Evolutionary conservation across 1,140 invertebrate genomes (phyloP).

Genomic region (Babylonia areolata): DNA sequence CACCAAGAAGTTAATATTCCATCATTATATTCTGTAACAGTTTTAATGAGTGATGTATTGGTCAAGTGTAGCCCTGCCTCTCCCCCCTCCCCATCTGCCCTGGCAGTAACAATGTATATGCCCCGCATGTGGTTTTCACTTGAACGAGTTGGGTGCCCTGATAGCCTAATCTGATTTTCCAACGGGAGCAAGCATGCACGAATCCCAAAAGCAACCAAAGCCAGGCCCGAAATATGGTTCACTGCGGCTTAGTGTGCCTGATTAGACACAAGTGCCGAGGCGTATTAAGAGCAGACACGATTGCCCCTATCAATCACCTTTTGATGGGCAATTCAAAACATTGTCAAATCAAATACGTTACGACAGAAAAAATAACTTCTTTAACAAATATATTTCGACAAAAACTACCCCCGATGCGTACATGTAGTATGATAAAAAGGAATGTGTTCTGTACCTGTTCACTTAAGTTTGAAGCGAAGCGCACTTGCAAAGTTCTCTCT

Average conservation of each 20-base stretch:
- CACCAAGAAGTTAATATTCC: no score
- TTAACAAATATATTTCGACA: background rate
- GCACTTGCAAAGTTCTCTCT: conserved; percentile 14
- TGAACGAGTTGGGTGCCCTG: background rate
- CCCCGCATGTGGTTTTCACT: background rate
- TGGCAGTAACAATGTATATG: background rate
- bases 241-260: background rate
- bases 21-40: no score
- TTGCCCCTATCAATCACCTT: no score
- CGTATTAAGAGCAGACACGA: background rate
- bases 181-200: background rate
- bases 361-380: background rate
- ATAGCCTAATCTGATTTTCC: background rate
- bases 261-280: background rate
- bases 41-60: no score
- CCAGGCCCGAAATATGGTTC: background rate
- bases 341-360: no score
- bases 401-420: background rate
- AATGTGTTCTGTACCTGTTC: conserved; percentile 14
- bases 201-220: background rate
- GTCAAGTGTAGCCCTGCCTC: no score
- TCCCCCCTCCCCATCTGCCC: background rate
- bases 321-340: no score
- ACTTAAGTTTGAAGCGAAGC: background rate
- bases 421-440: background rate